A percentile compares a stretch with the other conserved stretches of the same genome.
phyloP scores from a whole-genome alignment of 2,113 vertebrate species.

The Pollimyrus isidori region DNA sequence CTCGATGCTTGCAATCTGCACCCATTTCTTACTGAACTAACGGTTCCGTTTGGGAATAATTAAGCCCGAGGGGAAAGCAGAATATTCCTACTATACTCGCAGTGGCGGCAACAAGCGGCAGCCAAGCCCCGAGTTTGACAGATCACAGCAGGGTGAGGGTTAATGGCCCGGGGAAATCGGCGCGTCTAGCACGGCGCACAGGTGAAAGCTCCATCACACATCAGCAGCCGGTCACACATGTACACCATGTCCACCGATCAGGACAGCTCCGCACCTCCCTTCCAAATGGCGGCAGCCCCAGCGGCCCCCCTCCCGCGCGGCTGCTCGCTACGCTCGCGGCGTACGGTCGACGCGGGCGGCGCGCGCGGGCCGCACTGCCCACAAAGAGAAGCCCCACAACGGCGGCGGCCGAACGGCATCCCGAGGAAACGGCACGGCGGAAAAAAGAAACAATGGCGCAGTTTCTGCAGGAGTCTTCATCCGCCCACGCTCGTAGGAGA shows the following conservation, averaged over 20 bases:
- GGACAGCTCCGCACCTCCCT: not conserved
- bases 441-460: constrained; percentile 51
- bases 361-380: constrained; percentile 35
- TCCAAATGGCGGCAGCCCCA: constrained; percentile 6
- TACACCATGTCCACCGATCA: not conserved
- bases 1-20: not conserved
- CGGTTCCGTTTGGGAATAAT: not conserved
- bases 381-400: constrained; percentile 64
- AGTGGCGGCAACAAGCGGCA: not conserved
- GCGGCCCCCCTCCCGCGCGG: constrained; percentile 40
- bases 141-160: not conserved
- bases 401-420: constrained; percentile 33
- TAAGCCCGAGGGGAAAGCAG: not conserved
- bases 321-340: constrained; percentile 49
- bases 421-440: constrained; percentile 32
- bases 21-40: not conserved
- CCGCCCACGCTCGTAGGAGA: not conserved
- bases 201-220: not conserved
- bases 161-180: not conserved
- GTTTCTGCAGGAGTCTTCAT: constrained; percentile 24
- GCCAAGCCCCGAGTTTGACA: not conserved
- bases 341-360: constrained; percentile 39
- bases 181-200: not conserved
- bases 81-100: not conserved
- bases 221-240: not conserved